phyloP scores from a whole-genome alignment of 2,113 vertebrate genomes.

The Gnathonemus longibarbis region DNA sequence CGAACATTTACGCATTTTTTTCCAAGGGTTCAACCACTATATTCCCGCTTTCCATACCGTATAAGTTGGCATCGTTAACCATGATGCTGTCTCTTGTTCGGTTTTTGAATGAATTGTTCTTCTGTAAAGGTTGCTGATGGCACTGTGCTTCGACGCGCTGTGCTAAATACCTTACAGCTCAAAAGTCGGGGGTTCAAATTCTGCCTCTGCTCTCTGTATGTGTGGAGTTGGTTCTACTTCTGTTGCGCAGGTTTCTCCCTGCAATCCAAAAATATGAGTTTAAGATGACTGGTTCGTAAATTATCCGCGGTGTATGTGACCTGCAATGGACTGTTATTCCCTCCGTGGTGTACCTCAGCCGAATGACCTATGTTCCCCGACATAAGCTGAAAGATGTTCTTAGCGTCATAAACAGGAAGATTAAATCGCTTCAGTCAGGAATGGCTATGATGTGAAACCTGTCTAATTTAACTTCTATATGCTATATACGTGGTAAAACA shows the following conservation, averaged over 20 bases:
- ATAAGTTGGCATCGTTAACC: not conserved
- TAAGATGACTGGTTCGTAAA: not conserved
- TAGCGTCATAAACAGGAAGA: not conserved
- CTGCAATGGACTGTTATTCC: not conserved
- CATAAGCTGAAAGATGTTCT: not conserved
- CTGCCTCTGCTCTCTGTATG: not conserved
- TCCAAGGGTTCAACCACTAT: not conserved
- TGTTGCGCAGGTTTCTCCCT: not conserved
- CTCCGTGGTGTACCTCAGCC: not conserved
- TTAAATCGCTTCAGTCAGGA: not conserved
- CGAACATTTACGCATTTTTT: not conserved
- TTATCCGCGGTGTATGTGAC: not conserved
- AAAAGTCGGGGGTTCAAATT: not conserved
- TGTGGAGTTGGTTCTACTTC: not conserved
- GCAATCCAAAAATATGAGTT: not conserved
- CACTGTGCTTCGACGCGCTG: not conserved
- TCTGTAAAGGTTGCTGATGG: not conserved
- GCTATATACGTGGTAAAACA: not conserved
- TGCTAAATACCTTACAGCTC: not conserved
- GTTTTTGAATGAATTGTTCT: not conserved
- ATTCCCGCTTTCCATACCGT: not conserved
- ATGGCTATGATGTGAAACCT: not conserved
- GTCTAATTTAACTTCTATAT: not conserved
- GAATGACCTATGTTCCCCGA: not conserved
- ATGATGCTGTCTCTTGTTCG: not conserved